These are phyloP conservation scores for Dugesia japonica DNA, from an alignment of 2,888 invertebrate species.

Conservation along the genomic window DNA sequence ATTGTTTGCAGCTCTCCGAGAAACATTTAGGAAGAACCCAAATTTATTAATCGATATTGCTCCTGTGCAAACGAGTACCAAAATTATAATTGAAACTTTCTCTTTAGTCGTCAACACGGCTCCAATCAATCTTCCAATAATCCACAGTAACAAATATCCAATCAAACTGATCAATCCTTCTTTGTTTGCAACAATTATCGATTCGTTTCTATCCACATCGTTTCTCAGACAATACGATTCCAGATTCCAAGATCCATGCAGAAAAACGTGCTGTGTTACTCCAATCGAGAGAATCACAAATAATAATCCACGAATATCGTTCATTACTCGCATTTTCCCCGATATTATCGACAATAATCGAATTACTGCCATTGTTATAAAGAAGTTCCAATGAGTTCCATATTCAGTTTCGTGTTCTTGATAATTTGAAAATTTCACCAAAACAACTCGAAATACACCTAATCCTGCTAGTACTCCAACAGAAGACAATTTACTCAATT, in stretches of 20 bases:
- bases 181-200: not conserved
- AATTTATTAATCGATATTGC: not conserved
- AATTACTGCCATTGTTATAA: slow-evolving; percentile 65
- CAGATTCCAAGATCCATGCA: no score
- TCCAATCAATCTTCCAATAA: not conserved
- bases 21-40: not conserved
- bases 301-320: no score
- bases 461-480: not conserved
- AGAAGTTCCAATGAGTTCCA: slow-evolving; percentile 94
- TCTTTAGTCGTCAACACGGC: not conserved
- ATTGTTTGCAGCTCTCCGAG: not conserved
- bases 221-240: no score
- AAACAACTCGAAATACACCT: not conserved
- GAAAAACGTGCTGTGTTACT: no score
- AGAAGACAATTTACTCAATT: not conserved
- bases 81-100: not conserved
- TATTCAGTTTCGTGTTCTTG: slow-evolving; percentile 78
- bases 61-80: not conserved
- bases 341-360: not conserved
- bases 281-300: no score
- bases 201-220: not conserved
- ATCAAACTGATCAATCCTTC: not conserved
- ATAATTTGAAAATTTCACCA: slow-evolving; percentile 52
- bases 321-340: no score
- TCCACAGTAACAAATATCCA: not conserved